Base-by-base conservation (phyloP, 2,888 invertebrate genomes). In the Bedellia somnulentella region DNA sequence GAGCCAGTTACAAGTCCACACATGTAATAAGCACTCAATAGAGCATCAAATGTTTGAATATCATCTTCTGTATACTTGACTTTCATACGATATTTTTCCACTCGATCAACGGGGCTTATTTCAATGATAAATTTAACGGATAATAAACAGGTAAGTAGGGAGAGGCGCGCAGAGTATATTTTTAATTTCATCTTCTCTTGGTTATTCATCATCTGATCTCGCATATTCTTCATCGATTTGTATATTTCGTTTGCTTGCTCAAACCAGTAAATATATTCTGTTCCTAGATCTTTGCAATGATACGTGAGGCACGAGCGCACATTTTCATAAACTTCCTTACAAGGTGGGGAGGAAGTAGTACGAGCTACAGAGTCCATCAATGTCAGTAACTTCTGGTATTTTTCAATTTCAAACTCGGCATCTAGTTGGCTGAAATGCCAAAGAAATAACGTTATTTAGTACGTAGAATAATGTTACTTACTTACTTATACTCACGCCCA, bases 61-160 rank as follows among this genome's bases (percentile, higher is more conserved):
- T 92, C 88, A 43, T 89, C 83, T 14, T 77, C 57, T 9, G 83
- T 67, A 40, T 91, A 88, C 25, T 80, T 57, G 6, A 85, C 77
- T 60, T 89, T 89, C 0, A 93, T 56, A 1, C 81, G 73, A 38
- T 85, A 81, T 57, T 92, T 92, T 34, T 87, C 83, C 0, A 90
- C 83, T 0, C 93, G 93, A 71, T 96, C 96, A 4, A 94, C 85
- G 1, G 82, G 58, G 11, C 85, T 86, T 8, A 86, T 67, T 50
- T 82, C 79, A 0, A 81, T 73, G 47, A 83, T 78, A 3, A 86
- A 50, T 39, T 73, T 64, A 0, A 80, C 49, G 42, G 82, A 79
- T 1, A 83, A 39, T 12, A 80, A 54, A 39, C 83, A 83, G 3
- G 81, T 57, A 12, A 75, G 42, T 27, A 70, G 40, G 32, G 64